These are phyloP conservation scores for Pampus argenteus DNA, from an alignment of 2,797 vertebrate genomes.

Conservation along the genomic window DNA sequence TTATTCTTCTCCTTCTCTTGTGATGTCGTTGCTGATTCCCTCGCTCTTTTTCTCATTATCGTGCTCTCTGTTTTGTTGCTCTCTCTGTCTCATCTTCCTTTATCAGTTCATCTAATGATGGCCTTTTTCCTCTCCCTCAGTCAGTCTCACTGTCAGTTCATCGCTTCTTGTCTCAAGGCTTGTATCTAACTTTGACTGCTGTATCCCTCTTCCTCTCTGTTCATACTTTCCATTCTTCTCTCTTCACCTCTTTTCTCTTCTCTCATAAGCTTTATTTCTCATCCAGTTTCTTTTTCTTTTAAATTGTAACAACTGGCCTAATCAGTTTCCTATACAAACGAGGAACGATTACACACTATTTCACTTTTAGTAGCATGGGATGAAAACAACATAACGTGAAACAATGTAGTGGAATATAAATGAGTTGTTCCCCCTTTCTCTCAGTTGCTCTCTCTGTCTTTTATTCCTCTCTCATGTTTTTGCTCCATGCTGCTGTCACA, in stretches of 20 bases:
- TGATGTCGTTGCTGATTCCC: slow-evolving; percentile 46
- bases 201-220: slow-evolving; percentile 16
- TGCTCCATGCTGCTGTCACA: slow-evolving; percentile 13
- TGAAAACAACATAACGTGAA: too few relatives aligned
- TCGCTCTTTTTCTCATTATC: slow-evolving; percentile 26
- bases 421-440: slow-evolving; percentile 16
- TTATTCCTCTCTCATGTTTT: slow-evolving; percentile 29
- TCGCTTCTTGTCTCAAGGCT: slow-evolving; percentile 28
- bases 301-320: slow-evolving; percentile 26
- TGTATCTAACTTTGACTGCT: slow-evolving; percentile 35
- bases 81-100: slow-evolving; percentile 24
- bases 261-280: slow-evolving; percentile 2
- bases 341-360: slow-evolving; percentile 31
- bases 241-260: slow-evolving; percentile 8
- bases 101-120: slow-evolving; percentile 29
- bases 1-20: slow-evolving; percentile 49
- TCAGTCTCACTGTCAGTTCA: slow-evolving; percentile 28
- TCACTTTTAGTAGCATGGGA: slow-evolving; percentile 31
- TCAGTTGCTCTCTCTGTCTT: slow-evolving; percentile 2
- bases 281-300: not conserved
- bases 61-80: slow-evolving; percentile 16
- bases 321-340: slow-evolving; percentile 29
- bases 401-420: slow-evolving; percentile 33
- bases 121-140: slow-evolving; percentile 20
- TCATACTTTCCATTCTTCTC: slow-evolving; percentile 22